These are phyloP conservation scores for Ispidina lecontei DNA, from an alignment of 2,797 vertebrate species.

Conservation along the genomic window DNA sequence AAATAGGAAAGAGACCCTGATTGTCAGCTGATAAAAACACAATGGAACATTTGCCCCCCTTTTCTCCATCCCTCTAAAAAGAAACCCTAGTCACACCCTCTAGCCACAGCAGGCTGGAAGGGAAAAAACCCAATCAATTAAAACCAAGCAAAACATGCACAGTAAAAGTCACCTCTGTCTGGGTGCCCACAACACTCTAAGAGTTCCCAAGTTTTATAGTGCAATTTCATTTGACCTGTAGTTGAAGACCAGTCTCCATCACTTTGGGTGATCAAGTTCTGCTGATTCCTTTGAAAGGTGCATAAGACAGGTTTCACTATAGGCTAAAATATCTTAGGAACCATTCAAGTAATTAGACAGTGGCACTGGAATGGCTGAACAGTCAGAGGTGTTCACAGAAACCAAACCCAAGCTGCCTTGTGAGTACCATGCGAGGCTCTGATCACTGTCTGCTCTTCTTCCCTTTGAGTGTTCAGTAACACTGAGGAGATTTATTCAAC, in stretches of 20 bases:
- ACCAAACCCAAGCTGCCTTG: slow-evolving; percentile 39
- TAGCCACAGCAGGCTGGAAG: not conserved
- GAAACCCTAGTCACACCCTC: not conserved
- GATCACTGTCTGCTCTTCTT: not conserved
- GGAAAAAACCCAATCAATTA: not conserved
- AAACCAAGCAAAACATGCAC: slow-evolving; percentile 49
- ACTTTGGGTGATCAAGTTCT: slow-evolving; percentile 16
- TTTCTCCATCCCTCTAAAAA: not conserved
- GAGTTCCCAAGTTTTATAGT: slow-evolving; percentile 55
- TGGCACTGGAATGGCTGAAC: slow-evolving; percentile 36
- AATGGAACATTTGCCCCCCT: not conserved
- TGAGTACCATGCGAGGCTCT: not conserved
- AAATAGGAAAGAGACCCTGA: slow-evolving; percentile 24
- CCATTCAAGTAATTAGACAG: slow-evolving; percentile 56
- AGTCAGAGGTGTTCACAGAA: not conserved
- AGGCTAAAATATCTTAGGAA: slow-evolving; percentile 32
- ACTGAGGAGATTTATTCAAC: slow-evolving; percentile 1
- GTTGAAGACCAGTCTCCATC: slow-evolving; percentile 22
- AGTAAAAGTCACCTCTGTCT: not conserved
- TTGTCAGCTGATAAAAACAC: slow-evolving; percentile 33
- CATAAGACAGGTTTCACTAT: not conserved
- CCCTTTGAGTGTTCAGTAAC: not conserved
- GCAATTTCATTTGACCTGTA: slow-evolving; percentile 61
- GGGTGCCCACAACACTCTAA: not conserved
- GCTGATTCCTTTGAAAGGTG: slow-evolving; percentile 11